Conservation (phyloP, 1,140 invertebrate species). For the Euura saliciscinereae region DNA sequence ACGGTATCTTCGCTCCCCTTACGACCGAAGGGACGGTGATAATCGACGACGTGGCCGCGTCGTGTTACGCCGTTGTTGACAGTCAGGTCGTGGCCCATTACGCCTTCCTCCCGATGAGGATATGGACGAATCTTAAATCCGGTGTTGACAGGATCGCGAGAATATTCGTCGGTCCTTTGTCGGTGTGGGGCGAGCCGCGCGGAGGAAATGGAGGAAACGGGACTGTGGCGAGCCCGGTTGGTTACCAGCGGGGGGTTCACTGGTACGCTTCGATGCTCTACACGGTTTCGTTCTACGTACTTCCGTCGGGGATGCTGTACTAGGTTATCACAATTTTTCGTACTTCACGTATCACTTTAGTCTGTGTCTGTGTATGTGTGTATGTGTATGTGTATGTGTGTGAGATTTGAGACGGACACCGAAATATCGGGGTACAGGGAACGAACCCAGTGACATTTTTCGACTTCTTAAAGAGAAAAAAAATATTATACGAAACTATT, state of each 20-base stretch:
- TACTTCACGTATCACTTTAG: too few relatives aligned
- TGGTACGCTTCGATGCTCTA: constrained; percentile 88
- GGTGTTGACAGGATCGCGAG: constrained; percentile 26
- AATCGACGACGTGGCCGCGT: constrained; percentile 88
- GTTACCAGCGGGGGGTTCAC: constrained; percentile 70
- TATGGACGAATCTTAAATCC: constrained; percentile 53
- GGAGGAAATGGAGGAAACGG: constrained; percentile 27
- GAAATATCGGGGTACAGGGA: too few relatives aligned
- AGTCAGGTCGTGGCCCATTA: constrained; percentile 85
- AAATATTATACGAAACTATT: too few relatives aligned
- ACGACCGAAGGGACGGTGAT: constrained; percentile 87
- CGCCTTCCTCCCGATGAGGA: constrained; percentile 79
- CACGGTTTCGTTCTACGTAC: constrained; percentile 68
- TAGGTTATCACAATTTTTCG: constrained; percentile 16
- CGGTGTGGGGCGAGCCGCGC: constrained; percentile 3
- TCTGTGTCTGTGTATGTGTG: too few relatives aligned
- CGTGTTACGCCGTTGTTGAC: constrained; percentile 92
- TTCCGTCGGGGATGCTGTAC: constrained; percentile 63
- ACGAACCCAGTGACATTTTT: too few relatives aligned
- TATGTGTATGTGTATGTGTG: too few relatives aligned
- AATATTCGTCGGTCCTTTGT: constrained; percentile 22
- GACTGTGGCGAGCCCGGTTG: constrained; percentile 19
- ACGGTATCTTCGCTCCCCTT: constrained; percentile 89
- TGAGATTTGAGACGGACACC: too few relatives aligned
- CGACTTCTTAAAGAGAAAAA: too few relatives aligned